A percentile compares a stretch with the other conserved stretches of the same genome.
phyloP scores from a whole-genome alignment of 2,888 invertebrate species.

The Apomyelois bistriatella region DNA sequence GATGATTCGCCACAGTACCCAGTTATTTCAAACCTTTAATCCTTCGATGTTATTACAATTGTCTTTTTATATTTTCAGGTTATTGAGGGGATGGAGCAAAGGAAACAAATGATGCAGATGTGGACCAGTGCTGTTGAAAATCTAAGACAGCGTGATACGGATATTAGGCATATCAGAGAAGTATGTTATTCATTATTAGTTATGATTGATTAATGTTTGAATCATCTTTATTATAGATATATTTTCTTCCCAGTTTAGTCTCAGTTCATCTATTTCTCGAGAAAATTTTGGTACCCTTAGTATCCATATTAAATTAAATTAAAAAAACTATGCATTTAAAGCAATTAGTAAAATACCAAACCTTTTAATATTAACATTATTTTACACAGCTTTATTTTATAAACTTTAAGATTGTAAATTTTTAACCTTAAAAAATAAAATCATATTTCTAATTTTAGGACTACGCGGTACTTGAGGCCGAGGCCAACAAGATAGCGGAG shows the following conservation, averaged over 20 bases:
- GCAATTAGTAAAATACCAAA: no score
- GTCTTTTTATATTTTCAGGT: slow-evolving; percentile 40
- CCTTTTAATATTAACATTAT: no score
- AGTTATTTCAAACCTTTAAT: no score
- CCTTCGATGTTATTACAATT: no score
- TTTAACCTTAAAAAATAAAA: neutral
- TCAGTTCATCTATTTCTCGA: no score
- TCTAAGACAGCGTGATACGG: slow-evolving; percentile 84
- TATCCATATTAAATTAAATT: no score
- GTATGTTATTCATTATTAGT: slow-evolving; percentile 33
- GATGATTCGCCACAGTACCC: no score
- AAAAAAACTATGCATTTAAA: no score
- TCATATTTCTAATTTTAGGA: slow-evolving; percentile 54
- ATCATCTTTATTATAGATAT: no score
- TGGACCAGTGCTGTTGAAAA: slow-evolving; percentile 87
- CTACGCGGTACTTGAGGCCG: slow-evolving; percentile 66
- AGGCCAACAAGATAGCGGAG: slow-evolving; percentile 70
- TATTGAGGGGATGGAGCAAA: slow-evolving; percentile 81
- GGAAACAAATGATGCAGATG: slow-evolving; percentile 83
- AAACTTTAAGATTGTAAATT: neutral
- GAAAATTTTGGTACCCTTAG: no score
- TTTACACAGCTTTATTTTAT: neutral
- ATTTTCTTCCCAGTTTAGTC: no score
- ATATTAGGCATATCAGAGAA: slow-evolving; percentile 80
- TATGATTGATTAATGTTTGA: no score